Base-by-base conservation (phyloP, 1,140 invertebrate genomes). In the Drepana arcuata region DNA sequence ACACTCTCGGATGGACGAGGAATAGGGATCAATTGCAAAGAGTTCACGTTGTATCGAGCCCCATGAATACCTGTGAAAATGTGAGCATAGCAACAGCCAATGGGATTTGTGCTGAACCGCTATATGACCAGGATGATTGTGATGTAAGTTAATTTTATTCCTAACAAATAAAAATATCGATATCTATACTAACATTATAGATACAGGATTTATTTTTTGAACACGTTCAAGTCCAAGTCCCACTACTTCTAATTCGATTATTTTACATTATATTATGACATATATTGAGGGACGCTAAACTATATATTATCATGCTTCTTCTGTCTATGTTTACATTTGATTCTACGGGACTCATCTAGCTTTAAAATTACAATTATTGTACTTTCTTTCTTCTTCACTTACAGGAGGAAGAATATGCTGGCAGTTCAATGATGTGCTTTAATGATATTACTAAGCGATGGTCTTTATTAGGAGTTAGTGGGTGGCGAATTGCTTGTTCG, bases 371-470 rank as follows among this genome's bases (percentile, higher is more conserved):
- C n/a, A n/a, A n/a, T n/a, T n/a, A n/a, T n/a, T n/a, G n/a, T n/a
- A n/a, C n/a, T n/a, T n/a, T n/a, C n/a, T n/a, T n/a, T n/a, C n/a
- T n/a, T n/a, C n/a, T n/a, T 26, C 30, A 21, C 36, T 53, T 57
- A 9, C 54, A 94, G 92, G 92, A 93, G 69, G 93, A 95, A 83
- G 92, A 94, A 82, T 89, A 92, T 51, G 92, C 92, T n/a, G 93
- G 93, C 5, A 93, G 91, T 84, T 90, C 92, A 2, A 90, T 95
- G 84, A 86, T 93, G 42, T 95, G 93, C 49, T 82, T 91, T 2
- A 84, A 88, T 34, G 69, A 87, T 0, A 87, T 88, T 29, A 85
- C 84, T 12, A 86, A 86, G 24, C 86, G 82, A 48, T 95, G 93
- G 93, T 88, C 88, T 0, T 63, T 95, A 2, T 69, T 88, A 1